Base-by-base conservation (phyloP, 2,888 invertebrate species). In the Polydrusus tereticollis region DNA sequence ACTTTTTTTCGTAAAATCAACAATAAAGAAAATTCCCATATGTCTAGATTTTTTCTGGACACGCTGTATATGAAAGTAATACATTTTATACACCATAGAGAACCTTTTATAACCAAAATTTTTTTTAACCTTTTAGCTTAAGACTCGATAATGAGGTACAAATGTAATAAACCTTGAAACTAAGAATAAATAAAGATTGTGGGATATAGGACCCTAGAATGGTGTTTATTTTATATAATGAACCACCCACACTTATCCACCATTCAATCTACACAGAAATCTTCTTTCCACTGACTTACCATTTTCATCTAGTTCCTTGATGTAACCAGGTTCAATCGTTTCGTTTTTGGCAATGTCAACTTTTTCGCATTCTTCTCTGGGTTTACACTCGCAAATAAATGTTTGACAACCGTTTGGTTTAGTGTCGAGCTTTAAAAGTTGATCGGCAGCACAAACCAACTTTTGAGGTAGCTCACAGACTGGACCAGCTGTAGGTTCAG, bases 311-410 rank as follows among this genome's bases (percentile, higher is more conserved):
- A 76, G 65, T 0, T 86, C 82, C 29, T 88, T 85, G 10, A 71
- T 43, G 16, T 71, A 71, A 29, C 77, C 76, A 91, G 90, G 88
- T 75, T 90, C 88, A 18, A 91, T 78, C 26, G 87, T 82, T 58
- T 86, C 86, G 14, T 75, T 74, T 3, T 76, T 77, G 8, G 78
- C 76, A 14, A 87, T 84, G 63, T 87, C 88, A 1, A 89, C 78
- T 0, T 83, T 81, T 5, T 90, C 89, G 80, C 95, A 95, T 75
- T 94, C 90, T 47, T 90, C 90, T 3, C 87, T 83, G 0, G 93
- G 93, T 80, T 90, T 90, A 80, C 95, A 95, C 86, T 93, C 94
- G 80, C 95, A 95, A 73, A 92, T 88, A 75, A 91, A 93, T 77
- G 91, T 90, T 33, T 89, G 89, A 83, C 95, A 95, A 4, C 91